phyloP scores from a whole-genome alignment of 2,888 invertebrate genomes.

The Xestobium rufovillosum region DNA sequence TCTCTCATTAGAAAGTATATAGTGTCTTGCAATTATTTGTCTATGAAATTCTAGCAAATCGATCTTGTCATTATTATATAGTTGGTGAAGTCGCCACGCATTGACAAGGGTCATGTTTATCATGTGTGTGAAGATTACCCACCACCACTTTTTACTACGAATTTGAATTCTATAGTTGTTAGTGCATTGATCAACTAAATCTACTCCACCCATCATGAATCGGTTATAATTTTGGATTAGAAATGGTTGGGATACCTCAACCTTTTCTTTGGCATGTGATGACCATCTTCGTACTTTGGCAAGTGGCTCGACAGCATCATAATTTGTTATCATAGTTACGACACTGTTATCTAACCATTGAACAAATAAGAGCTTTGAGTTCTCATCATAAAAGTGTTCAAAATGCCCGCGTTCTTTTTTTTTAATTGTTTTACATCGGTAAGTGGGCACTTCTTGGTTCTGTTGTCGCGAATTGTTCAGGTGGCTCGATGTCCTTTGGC shows the following conservation, averaged over 20 bases:
- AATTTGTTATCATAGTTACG: slow-evolving; percentile 19
- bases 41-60: slow-evolving; percentile 2
- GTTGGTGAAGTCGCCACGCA: slow-evolving; percentile 4
- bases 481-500: slow-evolving; percentile 12
- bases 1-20: background rate
- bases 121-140: slow-evolving; percentile 3
- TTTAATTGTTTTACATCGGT: background rate
- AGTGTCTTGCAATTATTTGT: slow-evolving; percentile 1
- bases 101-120: slow-evolving; percentile 3
- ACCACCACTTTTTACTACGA: slow-evolving; percentile 9
- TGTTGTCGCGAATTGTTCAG: slow-evolving; percentile 14
- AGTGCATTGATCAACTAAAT: slow-evolving; percentile 13
- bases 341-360: slow-evolving; percentile 24
- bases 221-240: slow-evolving; percentile 12
- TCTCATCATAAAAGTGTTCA: slow-evolving; percentile 6
- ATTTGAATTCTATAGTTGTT: slow-evolving; percentile 12
- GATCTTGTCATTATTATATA: background rate
- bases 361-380: slow-evolving; percentile 11
- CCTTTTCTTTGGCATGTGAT: slow-evolving; percentile 8
- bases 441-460: slow-evolving; percentile 14
- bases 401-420: slow-evolving; percentile 4
- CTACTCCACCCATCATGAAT: slow-evolving; percentile 12
- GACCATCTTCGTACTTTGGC: slow-evolving; percentile 12
- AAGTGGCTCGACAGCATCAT: slow-evolving; percentile 13
- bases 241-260: slow-evolving; percentile 10